Evolutionary conservation across 2,113 vertebrate species (phyloP).

Genomic region (Macheiramphus alcinus): DNA sequence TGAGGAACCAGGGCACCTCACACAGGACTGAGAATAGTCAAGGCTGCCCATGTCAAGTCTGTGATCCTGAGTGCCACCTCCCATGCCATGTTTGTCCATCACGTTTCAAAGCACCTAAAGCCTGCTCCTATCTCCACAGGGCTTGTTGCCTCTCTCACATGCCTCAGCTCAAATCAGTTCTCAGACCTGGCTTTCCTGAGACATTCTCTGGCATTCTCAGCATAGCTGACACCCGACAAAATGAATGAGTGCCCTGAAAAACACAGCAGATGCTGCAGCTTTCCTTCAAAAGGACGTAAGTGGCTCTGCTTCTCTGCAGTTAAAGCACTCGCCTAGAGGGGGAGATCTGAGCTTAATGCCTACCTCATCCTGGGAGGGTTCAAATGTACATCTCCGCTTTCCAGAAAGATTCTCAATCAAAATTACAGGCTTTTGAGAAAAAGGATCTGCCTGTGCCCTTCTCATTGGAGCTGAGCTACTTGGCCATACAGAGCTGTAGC

Average conservation of each 20-base stretch:
- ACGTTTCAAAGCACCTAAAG: neutral
- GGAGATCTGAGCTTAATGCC: neutral
- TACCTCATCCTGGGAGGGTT: neutral
- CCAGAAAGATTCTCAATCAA: neutral
- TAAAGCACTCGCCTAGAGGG: neutral
- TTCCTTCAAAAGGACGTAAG: neutral
- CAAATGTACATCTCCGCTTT: neutral
- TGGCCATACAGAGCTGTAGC: neutral
- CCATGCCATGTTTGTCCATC: neutral
- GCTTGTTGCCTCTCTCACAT: neutral
- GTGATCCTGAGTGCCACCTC: neutral
- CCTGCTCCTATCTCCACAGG: neutral
- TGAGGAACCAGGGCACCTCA: fast-evolving
- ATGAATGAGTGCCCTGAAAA: neutral
- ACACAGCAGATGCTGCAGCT: neutral
- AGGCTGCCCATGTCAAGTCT: neutral
- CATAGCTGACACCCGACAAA: neutral
- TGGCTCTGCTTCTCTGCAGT: neutral
- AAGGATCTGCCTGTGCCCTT: neutral
- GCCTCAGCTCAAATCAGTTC: neutral
- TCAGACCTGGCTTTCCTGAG: neutral
- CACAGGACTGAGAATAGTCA: neutral
- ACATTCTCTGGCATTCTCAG: neutral
- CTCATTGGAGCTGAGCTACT: neutral
- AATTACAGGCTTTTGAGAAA: neutral